These are phyloP conservation scores for Dinoponera quadriceps DNA, from an alignment of 1,140 invertebrate species.

Conservation along the genomic window DNA sequence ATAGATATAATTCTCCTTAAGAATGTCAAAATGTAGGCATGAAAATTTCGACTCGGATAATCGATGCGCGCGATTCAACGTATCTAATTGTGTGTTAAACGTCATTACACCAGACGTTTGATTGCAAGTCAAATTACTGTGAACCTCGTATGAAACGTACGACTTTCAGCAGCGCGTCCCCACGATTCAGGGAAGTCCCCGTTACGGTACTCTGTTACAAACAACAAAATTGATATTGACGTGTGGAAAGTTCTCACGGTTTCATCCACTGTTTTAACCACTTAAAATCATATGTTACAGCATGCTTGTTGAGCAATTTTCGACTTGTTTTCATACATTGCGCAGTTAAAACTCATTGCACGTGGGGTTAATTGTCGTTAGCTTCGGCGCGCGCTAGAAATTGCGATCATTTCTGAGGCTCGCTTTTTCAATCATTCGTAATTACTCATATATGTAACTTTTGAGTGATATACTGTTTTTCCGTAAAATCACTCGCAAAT, in stretches of 20 bases:
- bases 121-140: too few relatives aligned
- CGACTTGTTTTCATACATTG: not conserved
- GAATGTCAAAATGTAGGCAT: too few relatives aligned
- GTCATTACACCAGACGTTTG: too few relatives aligned
- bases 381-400: not conserved
- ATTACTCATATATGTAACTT: too few relatives aligned
- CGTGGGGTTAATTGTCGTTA: not conserved
- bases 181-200: not conserved
- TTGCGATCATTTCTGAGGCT: not conserved
- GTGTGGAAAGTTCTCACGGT: not conserved
- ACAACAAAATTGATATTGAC: not conserved
- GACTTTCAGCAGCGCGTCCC: not conserved
- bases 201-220: not conserved
- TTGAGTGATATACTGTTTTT: too few relatives aligned
- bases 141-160: not conserved
- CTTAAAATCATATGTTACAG: slow-evolving; percentile 1
- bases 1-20: too few relatives aligned
- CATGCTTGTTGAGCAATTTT: not conserved
- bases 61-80: too few relatives aligned
- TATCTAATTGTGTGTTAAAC: too few relatives aligned
- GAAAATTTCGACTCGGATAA: too few relatives aligned
- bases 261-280: not conserved
- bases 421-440: too few relatives aligned
- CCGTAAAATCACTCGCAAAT: too few relatives aligned
- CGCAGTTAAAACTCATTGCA: slow-evolving; percentile 10